Conservation (phyloP, 2,113 vertebrate species). For the Dipodomys spectabilis region DNA sequence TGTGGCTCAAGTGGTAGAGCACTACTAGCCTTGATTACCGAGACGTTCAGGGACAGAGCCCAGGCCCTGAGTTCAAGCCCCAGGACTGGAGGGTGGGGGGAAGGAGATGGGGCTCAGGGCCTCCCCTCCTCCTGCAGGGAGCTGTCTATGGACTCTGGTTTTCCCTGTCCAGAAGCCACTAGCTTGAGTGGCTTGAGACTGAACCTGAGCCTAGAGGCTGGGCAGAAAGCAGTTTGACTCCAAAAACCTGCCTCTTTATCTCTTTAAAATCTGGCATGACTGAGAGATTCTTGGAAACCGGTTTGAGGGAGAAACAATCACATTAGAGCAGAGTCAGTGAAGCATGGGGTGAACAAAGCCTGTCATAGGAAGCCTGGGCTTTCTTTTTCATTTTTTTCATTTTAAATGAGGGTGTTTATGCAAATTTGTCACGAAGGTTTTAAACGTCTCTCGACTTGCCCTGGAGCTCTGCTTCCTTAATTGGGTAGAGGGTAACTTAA, state of each 20-base stretch:
- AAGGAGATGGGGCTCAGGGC: too few species aligned
- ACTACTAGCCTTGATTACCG: too few species aligned
- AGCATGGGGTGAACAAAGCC: background rate
- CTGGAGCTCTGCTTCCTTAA: constrained; percentile 43
- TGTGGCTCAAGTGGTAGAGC: too few species aligned
- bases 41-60: too few species aligned
- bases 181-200: background rate
- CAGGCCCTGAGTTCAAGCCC: too few species aligned
- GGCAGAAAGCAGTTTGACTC: background rate
- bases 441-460: constrained; percentile 14
- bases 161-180: background rate
- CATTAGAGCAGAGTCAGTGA: background rate
- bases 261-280: background rate
- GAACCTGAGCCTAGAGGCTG: background rate
- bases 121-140: too few species aligned
- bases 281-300: background rate
- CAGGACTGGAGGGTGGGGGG: too few species aligned
- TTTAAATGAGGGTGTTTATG: constrained; percentile 52
- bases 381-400: constrained; percentile 11
- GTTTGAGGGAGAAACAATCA: background rate
- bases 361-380: background rate
- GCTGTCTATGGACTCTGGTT: background rate
- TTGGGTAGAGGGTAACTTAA: background rate
- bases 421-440: constrained; percentile 43
- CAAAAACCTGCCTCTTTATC: background rate